phyloP scores from a whole-genome alignment of 2,113 vertebrate species.

The Pluvianellus socialis region DNA sequence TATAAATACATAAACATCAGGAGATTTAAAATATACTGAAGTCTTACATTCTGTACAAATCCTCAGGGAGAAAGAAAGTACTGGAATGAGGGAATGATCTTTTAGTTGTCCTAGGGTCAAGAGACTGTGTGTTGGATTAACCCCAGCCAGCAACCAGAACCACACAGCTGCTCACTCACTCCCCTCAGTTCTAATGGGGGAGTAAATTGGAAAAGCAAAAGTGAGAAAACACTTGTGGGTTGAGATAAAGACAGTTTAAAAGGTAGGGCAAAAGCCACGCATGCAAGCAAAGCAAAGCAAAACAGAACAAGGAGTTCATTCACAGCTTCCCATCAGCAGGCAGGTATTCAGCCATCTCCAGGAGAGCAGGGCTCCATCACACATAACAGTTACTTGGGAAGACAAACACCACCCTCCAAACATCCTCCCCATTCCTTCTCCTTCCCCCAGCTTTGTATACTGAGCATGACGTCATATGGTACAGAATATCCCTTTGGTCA shows the following conservation, averaged over 20 bases:
- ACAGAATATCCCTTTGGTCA: neutral
- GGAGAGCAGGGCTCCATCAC: neutral
- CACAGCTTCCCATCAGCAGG: neutral
- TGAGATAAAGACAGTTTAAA: neutral
- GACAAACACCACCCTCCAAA: neutral
- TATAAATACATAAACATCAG: neutral
- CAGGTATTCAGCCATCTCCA: neutral
- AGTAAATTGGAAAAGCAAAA: neutral
- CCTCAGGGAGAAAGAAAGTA: neutral
- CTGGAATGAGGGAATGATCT: neutral
- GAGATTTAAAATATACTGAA: neutral
- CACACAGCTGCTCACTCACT: neutral
- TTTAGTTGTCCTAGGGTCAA: neutral
- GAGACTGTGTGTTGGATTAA: neutral
- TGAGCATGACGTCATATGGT: neutral
- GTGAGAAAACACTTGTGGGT: neutral
- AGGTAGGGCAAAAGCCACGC: neutral
- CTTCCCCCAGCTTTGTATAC: neutral
- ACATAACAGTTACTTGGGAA: neutral
- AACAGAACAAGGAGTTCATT: neutral
- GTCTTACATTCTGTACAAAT: neutral
- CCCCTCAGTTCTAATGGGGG: neutral
- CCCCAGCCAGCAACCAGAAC: neutral
- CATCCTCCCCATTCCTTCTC: neutral
- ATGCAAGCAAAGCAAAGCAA: neutral